phyloP scores from a whole-genome alignment of 2,113 vertebrate species.

The Lepisosteus osseus region DNA sequence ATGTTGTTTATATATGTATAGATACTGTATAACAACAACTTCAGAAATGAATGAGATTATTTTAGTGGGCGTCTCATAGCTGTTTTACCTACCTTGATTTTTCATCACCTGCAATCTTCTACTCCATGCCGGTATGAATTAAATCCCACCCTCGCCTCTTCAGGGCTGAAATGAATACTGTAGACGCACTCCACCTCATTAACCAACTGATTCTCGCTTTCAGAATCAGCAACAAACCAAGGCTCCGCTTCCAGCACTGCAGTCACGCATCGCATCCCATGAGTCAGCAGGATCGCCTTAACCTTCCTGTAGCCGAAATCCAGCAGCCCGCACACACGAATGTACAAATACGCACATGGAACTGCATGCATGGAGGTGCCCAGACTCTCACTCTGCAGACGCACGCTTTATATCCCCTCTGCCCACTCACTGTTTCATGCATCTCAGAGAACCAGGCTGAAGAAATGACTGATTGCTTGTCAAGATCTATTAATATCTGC shows the following conservation, averaged over 20 bases:
- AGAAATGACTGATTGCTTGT: too few relatives aligned
- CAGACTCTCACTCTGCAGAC: too few relatives aligned
- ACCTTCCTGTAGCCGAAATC: neutral
- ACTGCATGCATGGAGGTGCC: too few relatives aligned
- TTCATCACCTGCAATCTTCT: neutral
- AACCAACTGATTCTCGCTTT: neutral
- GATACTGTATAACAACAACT: too few relatives aligned
- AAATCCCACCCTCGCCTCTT: neutral
- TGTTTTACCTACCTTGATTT: neutral
- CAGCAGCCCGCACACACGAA: neutral
- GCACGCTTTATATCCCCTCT: too few relatives aligned
- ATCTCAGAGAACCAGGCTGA: too few relatives aligned
- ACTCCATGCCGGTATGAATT: neutral
- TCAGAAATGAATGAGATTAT: too few relatives aligned
- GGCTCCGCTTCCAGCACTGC: neutral
- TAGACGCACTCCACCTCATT: neutral
- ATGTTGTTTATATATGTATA: too few relatives aligned
- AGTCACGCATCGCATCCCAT: constrained; percentile 12
- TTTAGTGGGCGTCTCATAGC: neutral
- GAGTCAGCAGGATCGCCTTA: constrained; percentile 5
- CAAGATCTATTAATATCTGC: too few relatives aligned
- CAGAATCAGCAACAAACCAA: neutral
- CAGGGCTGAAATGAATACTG: neutral
- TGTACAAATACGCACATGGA: neutral
- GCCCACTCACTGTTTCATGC: too few relatives aligned